Conservation (phyloP, 2,797 vertebrate species). For the Sebastiscus albofasciatus region DNA sequence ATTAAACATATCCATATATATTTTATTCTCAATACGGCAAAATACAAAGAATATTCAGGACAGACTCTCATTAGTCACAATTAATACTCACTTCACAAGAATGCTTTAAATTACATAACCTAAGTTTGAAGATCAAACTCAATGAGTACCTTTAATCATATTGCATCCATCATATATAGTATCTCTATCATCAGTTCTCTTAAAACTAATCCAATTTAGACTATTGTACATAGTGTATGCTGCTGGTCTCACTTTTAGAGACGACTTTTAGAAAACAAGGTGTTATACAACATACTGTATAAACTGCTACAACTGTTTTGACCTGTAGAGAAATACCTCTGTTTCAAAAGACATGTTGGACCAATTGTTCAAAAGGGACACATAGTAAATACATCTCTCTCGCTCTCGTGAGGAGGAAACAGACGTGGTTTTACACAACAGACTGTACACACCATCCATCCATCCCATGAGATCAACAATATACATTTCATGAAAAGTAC, state of each 20-base stretch:
- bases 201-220: constrained; percentile 83
- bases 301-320: constrained; percentile 80
- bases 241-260: constrained; percentile 73
- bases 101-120: constrained; percentile 88
- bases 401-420: constrained; percentile 62
- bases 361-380: constrained; percentile 75
- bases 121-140: constrained; percentile 85
- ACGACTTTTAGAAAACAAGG: constrained; percentile 70
- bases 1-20: constrained; percentile 91
- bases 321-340: constrained; percentile 79
- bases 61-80: constrained; percentile 92
- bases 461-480: constrained; percentile 66
- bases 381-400: constrained; percentile 71
- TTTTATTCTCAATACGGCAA: constrained; percentile 99
- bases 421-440: constrained; percentile 62
- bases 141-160: constrained; percentile 86
- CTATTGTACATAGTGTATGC: constrained; percentile 81
- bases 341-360: constrained; percentile 78
- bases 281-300: constrained; percentile 81
- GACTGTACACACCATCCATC: constrained; percentile 67
- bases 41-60: constrained; percentile 99
- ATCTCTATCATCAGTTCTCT: constrained; percentile 81
- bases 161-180: constrained; percentile 87
- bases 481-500: constrained; percentile 77
- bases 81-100: constrained; percentile 90